Percentiles rank a stretch among this genome's conserved stretches.
Evolutionary conservation across 2,113 vertebrate genomes (phyloP).

Genomic region (Myotis yumanensis): DNA sequence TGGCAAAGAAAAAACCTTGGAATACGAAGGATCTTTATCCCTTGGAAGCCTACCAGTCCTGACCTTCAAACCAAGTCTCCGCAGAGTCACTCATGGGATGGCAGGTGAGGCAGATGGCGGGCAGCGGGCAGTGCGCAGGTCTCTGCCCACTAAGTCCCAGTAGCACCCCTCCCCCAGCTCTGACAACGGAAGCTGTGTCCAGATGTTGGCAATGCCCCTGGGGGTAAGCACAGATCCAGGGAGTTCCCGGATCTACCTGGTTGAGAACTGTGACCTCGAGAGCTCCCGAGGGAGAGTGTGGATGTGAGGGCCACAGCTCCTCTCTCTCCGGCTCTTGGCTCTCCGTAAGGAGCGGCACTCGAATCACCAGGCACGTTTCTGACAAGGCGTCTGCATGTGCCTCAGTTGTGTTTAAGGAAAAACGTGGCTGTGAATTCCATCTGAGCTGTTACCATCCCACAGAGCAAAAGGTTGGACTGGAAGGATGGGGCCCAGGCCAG

Average conservation of each 20-base stretch:
- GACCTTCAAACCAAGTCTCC: background rate
- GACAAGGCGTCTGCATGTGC: background rate
- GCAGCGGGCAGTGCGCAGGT: background rate
- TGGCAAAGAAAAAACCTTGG: background rate
- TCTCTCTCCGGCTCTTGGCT: accelerated
- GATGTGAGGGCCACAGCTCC: accelerated
- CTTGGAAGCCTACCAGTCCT: background rate
- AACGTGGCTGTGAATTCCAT: background rate
- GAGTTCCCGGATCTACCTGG: background rate
- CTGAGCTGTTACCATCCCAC: background rate
- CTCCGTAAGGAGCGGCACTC: accelerated
- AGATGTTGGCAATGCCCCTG: background rate
- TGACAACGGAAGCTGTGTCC: background rate
- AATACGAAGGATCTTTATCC: background rate
- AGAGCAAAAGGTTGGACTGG: background rate
- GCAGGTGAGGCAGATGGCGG: background rate
- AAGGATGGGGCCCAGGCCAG: background rate
- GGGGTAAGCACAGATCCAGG: background rate
- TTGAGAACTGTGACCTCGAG: background rate
- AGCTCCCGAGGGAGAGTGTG: background rate
- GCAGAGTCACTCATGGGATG: accelerated
- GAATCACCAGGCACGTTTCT: background rate
- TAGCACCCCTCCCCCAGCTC: background rate
- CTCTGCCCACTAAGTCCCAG: background rate
- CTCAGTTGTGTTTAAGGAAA: background rate